phyloP scores from a whole-genome alignment of 1,140 invertebrate species.

The Rhyacophila brunnea region DNA sequence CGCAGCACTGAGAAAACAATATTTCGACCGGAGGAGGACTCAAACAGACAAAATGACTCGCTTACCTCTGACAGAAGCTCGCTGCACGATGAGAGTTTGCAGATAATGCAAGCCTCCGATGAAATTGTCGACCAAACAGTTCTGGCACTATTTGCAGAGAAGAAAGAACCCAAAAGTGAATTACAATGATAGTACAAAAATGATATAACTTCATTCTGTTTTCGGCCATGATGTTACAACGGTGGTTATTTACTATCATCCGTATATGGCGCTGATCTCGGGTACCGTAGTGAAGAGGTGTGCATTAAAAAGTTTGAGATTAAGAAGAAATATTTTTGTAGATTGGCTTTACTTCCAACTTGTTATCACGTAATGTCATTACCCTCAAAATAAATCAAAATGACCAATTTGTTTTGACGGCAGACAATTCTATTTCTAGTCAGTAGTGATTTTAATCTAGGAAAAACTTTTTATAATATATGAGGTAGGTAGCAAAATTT shows the following conservation, averaged over 20 bases:
- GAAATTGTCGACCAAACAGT: slow-evolving; percentile 6
- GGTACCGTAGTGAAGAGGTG: too few species aligned
- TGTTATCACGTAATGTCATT: too few species aligned
- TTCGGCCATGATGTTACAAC: too few species aligned
- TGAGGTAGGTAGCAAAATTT: not conserved
- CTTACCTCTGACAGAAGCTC: not conserved
- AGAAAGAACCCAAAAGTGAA: not conserved
- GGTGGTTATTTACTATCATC: too few species aligned
- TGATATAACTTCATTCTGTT: too few species aligned
- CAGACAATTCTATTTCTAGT: not conserved
- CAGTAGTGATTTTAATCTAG: not conserved
- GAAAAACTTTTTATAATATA: not conserved
- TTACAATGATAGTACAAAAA: too few species aligned
- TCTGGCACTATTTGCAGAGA: slow-evolving; percentile 10
- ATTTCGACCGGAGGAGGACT: not conserved
- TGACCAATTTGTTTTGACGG: not conserved
- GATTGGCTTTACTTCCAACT: too few species aligned
- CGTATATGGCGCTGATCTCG: too few species aligned
- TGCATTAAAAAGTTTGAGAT: too few species aligned
- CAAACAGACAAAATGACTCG: not conserved
- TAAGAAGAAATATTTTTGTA: too few species aligned
- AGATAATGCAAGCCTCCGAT: slow-evolving; percentile 8
- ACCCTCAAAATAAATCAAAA: too few species aligned
- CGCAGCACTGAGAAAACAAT: slow-evolving; percentile 8
- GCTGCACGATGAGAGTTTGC: slow-evolving; percentile 5